These are phyloP conservation scores for Alcedo quadribrachys DNA, from an alignment of 2,797 vertebrate species.

Conservation along the genomic window DNA sequence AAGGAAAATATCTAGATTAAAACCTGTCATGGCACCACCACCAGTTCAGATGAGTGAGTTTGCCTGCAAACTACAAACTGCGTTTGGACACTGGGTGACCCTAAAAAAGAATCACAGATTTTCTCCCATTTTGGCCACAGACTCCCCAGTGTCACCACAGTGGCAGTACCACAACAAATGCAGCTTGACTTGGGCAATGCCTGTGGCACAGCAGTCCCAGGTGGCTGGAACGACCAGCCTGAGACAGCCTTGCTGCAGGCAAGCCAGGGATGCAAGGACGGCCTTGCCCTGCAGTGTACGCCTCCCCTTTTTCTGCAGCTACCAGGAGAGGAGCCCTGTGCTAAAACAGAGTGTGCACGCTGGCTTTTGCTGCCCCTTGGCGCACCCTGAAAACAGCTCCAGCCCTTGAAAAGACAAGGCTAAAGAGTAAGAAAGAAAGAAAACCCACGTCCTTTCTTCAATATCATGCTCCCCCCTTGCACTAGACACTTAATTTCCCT, in stretches of 20 bases:
- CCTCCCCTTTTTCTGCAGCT: background rate
- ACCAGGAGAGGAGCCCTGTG: background rate
- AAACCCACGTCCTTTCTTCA: conserved; percentile 57
- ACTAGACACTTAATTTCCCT: conserved; percentile 75
- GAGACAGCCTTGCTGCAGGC: background rate
- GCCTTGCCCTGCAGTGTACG: background rate
- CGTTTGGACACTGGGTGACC: background rate
- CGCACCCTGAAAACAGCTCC: conserved; percentile 26
- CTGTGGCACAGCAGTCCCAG: background rate
- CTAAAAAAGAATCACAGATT: background rate
- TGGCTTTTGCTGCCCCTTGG: conserved; percentile 11
- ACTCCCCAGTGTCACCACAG: rapidly evolving
- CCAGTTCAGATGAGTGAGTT: background rate
- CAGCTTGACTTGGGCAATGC: rapidly evolving
- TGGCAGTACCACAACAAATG: rapidly evolving
- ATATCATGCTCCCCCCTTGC: conserved; percentile 47
- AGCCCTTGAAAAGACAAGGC: conserved; percentile 60
- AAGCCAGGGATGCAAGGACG: background rate
- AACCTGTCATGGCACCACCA: background rate
- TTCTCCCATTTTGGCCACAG: rapidly evolving
- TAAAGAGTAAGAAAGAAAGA: conserved; percentile 35
- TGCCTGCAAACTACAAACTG: background rate
- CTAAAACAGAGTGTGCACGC: background rate
- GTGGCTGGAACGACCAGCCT: background rate
- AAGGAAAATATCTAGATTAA: background rate